These are phyloP conservation scores for Trachelus troglodyta DNA, from an alignment of 2,888 invertebrate species.

Conservation along the genomic window DNA sequence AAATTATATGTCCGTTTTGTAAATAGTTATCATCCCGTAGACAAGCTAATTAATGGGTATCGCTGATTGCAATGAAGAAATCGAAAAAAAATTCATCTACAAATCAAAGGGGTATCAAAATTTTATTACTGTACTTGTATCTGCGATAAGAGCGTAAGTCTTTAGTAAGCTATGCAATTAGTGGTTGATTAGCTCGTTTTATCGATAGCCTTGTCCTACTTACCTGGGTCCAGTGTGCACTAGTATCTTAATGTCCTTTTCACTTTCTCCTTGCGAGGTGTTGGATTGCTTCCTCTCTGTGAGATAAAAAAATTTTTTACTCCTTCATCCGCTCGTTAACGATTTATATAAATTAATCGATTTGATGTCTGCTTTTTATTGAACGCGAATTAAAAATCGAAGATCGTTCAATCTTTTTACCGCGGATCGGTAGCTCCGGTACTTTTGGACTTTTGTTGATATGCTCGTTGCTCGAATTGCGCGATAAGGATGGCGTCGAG, in stretches of 20 bases:
- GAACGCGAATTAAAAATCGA: no score
- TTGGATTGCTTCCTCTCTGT: conserved; percentile 55
- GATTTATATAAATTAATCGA: background rate
- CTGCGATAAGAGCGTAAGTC: background rate
- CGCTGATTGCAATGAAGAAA: background rate
- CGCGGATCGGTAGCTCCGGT: conserved; percentile 37
- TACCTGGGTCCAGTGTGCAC: conserved; percentile 54
- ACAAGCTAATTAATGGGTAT: background rate
- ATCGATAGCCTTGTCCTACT: conserved; percentile 43
- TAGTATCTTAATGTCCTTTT: conserved; percentile 53
- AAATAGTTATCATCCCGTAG: background rate
- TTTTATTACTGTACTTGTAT: background rate
- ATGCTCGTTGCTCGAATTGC: conserved; percentile 60
- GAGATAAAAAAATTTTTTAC: conserved; percentile 17
- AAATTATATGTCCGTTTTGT: background rate
- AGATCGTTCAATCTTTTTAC: conserved; percentile 14
- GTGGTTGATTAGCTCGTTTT: conserved; percentile 38
- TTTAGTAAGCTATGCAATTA: conserved; percentile 17
- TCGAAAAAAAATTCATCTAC: background rate
- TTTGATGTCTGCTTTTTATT: background rate
- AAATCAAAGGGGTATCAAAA: background rate
- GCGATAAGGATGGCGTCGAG: conserved; percentile 70
- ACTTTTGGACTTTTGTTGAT: conserved; percentile 51
- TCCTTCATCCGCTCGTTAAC: background rate
- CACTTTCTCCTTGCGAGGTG: conserved; percentile 52